Evolutionary conservation across 2,888 invertebrate species (phyloP).

Genomic region (Fragum whitleyi): DNA sequence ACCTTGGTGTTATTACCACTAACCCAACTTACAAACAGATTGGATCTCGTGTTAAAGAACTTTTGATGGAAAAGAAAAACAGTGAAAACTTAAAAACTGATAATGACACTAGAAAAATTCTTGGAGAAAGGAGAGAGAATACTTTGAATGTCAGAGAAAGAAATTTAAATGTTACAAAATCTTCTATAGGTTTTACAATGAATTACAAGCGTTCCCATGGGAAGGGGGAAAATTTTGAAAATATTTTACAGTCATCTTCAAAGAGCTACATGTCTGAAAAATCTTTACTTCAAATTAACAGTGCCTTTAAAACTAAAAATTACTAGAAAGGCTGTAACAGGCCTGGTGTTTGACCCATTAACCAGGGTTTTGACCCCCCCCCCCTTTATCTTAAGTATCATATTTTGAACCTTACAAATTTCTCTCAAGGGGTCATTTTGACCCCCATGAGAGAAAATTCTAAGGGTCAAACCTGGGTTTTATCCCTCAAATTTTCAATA

Average conservation of each 20-base stretch:
- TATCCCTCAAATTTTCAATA: too few relatives aligned
- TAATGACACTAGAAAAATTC: slow-evolving; percentile 4
- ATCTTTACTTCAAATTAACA: neutral
- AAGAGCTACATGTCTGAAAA: neutral
- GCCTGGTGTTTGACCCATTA: too few relatives aligned
- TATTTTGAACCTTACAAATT: too few relatives aligned
- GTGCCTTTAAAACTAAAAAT: neutral
- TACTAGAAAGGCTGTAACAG: too few relatives aligned
- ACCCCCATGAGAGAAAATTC: too few relatives aligned
- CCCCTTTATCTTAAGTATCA: too few relatives aligned
- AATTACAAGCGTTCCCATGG: neutral
- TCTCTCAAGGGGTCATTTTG: too few relatives aligned
- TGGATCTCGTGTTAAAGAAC: slow-evolving; percentile 47
- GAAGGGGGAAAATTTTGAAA: neutral
- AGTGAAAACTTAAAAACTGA: neutral
- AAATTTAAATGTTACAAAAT: neutral
- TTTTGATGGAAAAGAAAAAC: slow-evolving; percentile 36
- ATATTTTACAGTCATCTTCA: neutral
- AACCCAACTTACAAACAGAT: slow-evolving; percentile 61
- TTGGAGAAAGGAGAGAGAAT: slow-evolving; percentile 7
- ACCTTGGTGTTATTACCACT: slow-evolving; percentile 35
- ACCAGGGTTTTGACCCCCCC: too few relatives aligned
- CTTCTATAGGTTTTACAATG: neutral
- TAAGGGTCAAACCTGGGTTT: too few relatives aligned
- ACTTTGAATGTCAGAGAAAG: neutral